Conservation (phyloP, 2,888 invertebrate species). For the Aporophyla nigra region DNA sequence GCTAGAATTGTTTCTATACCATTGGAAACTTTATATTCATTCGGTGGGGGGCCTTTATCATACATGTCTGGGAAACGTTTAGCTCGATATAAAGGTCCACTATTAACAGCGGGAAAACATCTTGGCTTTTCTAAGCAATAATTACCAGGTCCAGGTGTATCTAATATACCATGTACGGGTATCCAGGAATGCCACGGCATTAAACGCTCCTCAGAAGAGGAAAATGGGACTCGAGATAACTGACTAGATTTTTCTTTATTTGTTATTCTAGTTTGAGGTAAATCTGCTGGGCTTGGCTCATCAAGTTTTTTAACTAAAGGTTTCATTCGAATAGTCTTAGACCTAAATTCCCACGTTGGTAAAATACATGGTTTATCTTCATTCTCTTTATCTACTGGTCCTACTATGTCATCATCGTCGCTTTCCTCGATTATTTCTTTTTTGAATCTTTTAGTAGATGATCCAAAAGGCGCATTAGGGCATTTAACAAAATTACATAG, state of each 20-base stretch:
- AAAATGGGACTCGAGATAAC: constrained; percentile 77
- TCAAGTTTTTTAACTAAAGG: constrained; percentile 71
- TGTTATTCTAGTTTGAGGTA: constrained; percentile 60
- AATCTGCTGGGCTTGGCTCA: constrained; percentile 79
- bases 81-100: constrained; percentile 78
- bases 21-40: constrained; percentile 75
- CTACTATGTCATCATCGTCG: constrained; percentile 61
- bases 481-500: constrained; percentile 73
- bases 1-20: constrained; percentile 80
- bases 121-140: constrained; percentile 75
- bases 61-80: constrained; percentile 72
- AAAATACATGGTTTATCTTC: constrained; percentile 60
- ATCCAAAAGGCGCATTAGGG: constrained; percentile 77
- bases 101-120: constrained; percentile 77
- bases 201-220: constrained; percentile 81
- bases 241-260: constrained; percentile 61
- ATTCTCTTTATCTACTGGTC: constrained; percentile 21
- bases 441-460: constrained; percentile 78
- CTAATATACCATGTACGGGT: constrained; percentile 72
- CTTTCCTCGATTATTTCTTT: constrained; percentile 62
- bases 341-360: constrained; percentile 82
- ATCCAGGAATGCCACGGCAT: constrained; percentile 82
- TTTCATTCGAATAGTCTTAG: constrained; percentile 80
- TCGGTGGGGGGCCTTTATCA: constrained; percentile 77
- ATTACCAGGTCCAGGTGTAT: constrained; percentile 81